These are phyloP conservation scores for Gyps fulvus DNA, from an alignment of 2,113 vertebrate species.

Conservation along the genomic window DNA sequence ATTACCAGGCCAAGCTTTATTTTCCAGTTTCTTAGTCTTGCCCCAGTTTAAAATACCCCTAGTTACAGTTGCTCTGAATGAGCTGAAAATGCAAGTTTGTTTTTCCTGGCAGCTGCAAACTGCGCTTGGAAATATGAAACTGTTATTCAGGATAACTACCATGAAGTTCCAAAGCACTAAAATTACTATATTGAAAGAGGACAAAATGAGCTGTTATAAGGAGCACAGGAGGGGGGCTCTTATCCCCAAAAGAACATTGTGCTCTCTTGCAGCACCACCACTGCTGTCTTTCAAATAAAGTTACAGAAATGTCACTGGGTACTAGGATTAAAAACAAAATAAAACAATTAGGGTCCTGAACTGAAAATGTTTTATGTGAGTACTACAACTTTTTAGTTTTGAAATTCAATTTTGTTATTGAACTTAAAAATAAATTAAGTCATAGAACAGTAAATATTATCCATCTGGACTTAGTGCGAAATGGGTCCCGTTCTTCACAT, in stretches of 20 bases:
- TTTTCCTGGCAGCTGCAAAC: constrained; percentile 78
- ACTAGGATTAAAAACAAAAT: neutral
- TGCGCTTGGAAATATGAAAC: constrained; percentile 79
- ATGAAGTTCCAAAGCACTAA: constrained; percentile 71
- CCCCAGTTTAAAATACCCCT: constrained; percentile 36
- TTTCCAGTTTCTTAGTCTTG: neutral
- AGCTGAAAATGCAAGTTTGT: constrained; percentile 73
- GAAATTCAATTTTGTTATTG: neutral
- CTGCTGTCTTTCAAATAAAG: constrained; percentile 64
- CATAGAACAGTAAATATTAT: neutral
- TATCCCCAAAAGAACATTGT: constrained; percentile 68
- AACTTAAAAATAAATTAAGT: neutral
- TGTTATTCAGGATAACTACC: constrained; percentile 72
- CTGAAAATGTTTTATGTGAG: neutral
- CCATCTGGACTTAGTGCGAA: neutral
- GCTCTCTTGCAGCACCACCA: constrained; percentile 52
- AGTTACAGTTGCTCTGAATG: constrained; percentile 61
- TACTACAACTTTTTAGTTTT: neutral
- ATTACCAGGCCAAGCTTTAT: neutral
- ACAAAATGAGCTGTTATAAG: constrained; percentile 71
- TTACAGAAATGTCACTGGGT: constrained; percentile 9
- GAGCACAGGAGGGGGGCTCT: constrained; percentile 53
- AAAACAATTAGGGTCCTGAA: neutral
- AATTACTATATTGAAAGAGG: constrained; percentile 69
- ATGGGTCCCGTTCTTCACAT: accelerated